Evolutionary conservation across 2,113 vertebrate genomes (phyloP), one percentile per base, ranked within the genome.

Genomic region (Neodontobutis hainanensis): DNA sequence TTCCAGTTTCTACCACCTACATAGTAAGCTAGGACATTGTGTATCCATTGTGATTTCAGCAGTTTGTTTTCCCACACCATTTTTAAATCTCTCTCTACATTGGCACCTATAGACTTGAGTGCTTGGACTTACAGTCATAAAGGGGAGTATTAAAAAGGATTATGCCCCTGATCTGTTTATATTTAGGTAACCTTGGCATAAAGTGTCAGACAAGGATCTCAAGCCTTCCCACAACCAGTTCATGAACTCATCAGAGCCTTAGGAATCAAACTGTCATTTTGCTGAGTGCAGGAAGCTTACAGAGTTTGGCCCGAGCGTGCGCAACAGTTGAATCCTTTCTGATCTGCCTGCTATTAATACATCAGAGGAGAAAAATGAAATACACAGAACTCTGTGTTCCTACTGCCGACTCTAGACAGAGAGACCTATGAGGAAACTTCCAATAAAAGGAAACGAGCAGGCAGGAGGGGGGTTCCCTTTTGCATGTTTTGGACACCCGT

Each of bases 281-380:
- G 42, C 69, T 68, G 71, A 81, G 61, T 63, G 63, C 68, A 61
- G 61, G 68, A 8, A 48, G 71, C 62, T 75, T 80, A 61, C 82
- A 80, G 75, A 70, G 65, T 68, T 85, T 87, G 82, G 73, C 82
- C 11, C 16, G 65, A 73, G 42, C 51, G 35, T 52, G 42, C 59
- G 60, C 74, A 68, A 61, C 71, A 77, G 67, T 45, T 46, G 52
- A 81, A 61, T 72, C 43, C 44, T 57, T 79, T 69, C 69, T 71
- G 15, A 75, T 56, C 58, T 57, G 70, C 63, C 63, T 70, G 74
- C 79, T 85, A 83, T 86, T 85, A 88, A 88, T 83, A 80, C 57
- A 79, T 74, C 65, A 68, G 77, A 57, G 53, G n/a, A 45, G 51
- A 32, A 15, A n/a, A 6, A 32, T 15, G 35, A 0, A 2, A 19